Evolutionary conservation across 2,113 vertebrate species (phyloP).

Genomic region (Phrynosoma blainvillii): DNA sequence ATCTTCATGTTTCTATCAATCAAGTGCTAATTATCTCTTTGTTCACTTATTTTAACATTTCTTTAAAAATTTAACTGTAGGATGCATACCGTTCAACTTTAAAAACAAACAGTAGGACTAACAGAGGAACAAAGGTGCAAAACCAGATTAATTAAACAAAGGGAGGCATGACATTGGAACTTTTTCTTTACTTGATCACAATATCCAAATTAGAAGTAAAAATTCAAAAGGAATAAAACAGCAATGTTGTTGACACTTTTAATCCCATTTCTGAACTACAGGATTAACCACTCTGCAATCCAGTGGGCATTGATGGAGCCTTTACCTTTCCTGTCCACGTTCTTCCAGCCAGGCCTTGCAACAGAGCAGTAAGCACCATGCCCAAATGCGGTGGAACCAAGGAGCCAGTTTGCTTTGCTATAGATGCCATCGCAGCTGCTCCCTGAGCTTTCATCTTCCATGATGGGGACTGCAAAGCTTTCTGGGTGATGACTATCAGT

Average conservation of each 20-base stretch:
- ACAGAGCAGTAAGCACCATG: slow-evolving; percentile 86
- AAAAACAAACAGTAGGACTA: background rate
- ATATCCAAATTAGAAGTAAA: background rate
- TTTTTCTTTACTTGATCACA: no score
- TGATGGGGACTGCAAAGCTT: slow-evolving; percentile 94
- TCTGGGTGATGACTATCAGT: slow-evolving; percentile 92
- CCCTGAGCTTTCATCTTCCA: slow-evolving; percentile 99
- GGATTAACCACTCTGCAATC: rapidly evolving
- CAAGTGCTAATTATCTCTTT: background rate
- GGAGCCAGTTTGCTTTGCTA: slow-evolving; percentile 92
- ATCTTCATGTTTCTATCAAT: background rate
- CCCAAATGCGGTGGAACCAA: slow-evolving; percentile 91
- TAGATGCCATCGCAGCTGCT: slow-evolving; percentile 92
- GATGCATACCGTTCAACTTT: background rate
- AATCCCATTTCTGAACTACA: background rate
- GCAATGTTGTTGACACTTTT: background rate
- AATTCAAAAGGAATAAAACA: background rate
- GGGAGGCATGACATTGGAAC: background rate
- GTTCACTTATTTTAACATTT: background rate
- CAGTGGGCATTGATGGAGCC: background rate
- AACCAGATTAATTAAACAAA: background rate
- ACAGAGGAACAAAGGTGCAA: background rate
- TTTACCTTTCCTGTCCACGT: slow-evolving; percentile 96
- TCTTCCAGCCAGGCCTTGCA: slow-evolving; percentile 92
- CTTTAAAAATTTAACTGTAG: no score